Percentiles rank a stretch among this genome's conserved stretches.
Conservation (phyloP, 2,888 invertebrate genomes). For the Stenolophus ochropezus region DNA sequence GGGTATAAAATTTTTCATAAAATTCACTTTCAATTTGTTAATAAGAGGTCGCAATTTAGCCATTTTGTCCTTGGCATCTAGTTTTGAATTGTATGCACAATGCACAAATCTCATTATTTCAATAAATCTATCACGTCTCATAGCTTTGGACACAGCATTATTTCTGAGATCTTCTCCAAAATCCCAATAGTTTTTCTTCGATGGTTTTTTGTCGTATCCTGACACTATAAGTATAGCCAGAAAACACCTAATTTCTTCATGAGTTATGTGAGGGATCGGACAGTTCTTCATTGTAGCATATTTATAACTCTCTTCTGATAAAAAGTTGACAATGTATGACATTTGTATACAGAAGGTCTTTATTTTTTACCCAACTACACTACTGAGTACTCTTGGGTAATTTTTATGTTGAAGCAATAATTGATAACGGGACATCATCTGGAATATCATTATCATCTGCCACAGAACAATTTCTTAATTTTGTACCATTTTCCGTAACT, state of each 20-base stretch:
- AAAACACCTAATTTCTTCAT: not conserved
- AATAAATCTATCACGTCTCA: constrained; percentile 64
- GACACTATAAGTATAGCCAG: too few species aligned
- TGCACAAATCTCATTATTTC: constrained; percentile 64
- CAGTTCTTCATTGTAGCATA: constrained; percentile 30
- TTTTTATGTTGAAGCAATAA: not conserved
- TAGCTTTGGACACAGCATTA: constrained; percentile 60
- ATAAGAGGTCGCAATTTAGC: constrained; percentile 64
- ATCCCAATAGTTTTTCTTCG: constrained; percentile 63
- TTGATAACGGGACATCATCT: constrained; percentile 42
- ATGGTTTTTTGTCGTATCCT: constrained; percentile 63
- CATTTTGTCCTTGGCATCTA: constrained; percentile 64
- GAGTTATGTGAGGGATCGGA: constrained; percentile 54
- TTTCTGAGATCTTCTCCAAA: constrained; percentile 61
- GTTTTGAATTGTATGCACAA: constrained; percentile 64
- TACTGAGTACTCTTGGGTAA: not conserved
- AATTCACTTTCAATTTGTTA: constrained; percentile 63
- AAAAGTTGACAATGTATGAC: constrained; percentile 29
- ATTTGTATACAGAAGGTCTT: not conserved
- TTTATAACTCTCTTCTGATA: constrained; percentile 42
- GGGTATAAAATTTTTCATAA: constrained; percentile 54
- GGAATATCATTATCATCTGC: not conserved
- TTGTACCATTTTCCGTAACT: constrained; percentile 44
- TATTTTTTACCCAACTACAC: constrained; percentile 10
- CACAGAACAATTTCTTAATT: constrained; percentile 1